Percentiles rank a stretch among this genome's conserved stretches.
These are phyloP conservation scores for Aspiorhynchus laticeps DNA, from an alignment of 2,113 vertebrate species.

Conservation along the genomic window DNA sequence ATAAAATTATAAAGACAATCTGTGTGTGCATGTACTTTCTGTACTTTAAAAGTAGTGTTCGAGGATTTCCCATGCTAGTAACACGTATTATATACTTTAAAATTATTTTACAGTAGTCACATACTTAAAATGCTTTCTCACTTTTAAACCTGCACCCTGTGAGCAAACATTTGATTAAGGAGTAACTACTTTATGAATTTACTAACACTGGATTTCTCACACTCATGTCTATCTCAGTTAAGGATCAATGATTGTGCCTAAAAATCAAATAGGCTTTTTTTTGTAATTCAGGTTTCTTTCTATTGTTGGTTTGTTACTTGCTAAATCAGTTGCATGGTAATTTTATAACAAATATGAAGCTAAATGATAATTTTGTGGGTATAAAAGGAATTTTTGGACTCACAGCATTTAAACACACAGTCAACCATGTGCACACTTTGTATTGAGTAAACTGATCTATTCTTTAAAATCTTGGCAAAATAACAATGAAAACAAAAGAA, in stretches of 20 bases:
- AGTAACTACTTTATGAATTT: slow-evolving; percentile 40
- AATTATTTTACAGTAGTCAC: not conserved
- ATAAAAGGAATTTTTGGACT: not conserved
- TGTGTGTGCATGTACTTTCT: not conserved
- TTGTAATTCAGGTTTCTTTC: not conserved
- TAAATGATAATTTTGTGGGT: not conserved
- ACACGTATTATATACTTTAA: not conserved
- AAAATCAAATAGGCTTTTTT: not conserved
- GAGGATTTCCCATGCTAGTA: not conserved
- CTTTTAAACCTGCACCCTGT: slow-evolving; percentile 56
- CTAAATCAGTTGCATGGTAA: not conserved
- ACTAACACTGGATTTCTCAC: not conserved
- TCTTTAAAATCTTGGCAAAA: not conserved
- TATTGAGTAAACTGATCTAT: not conserved
- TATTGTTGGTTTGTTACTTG: not conserved
- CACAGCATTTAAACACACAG: not conserved
- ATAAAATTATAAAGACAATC: not conserved
- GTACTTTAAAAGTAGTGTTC: not conserved
- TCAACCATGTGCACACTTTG: not conserved
- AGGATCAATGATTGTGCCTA: not conserved
- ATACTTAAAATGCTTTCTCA: slow-evolving; percentile 49
- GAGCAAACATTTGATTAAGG: slow-evolving; percentile 73
- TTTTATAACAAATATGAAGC: not conserved
- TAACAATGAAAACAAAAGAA: not conserved
- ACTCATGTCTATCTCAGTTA: not conserved